Evolutionary conservation across 2,797 vertebrate species (phyloP), one percentile per base, ranked within the genome.

Genomic region (Pseudomugil gertrudae): DNA sequence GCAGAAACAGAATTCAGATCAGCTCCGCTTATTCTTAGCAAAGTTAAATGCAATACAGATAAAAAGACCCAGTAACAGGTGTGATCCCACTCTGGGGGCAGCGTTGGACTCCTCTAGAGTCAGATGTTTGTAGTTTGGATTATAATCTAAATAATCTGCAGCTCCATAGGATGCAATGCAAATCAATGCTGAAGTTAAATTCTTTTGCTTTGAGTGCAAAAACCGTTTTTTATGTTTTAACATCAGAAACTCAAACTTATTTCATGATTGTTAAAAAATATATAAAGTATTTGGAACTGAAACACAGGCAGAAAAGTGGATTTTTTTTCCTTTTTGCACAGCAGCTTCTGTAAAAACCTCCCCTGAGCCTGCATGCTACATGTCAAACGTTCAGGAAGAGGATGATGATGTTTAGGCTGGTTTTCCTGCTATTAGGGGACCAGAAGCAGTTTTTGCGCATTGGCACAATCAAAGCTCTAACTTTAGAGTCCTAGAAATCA

Each of bases 381-480:
- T 9, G 68, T 74, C 35, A 60, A 51, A 57, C 47, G 29, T 11
- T 58, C 23, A 7, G n/a, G 66, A 55, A 74, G 72, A 32, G 47
- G 36, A 62, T 14, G 23, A 33, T 55, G 19, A 6, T 65, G 43
- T 9, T 64, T 9, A 32, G 48, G 14, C 33, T 13, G 26, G 43
- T 66, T 57, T 43, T 33, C 56, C 65, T 50, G 27, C 56, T 29
- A 33, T 26, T 48, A 9, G 23, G 4, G 38, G 45, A 53, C 55
- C 57, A 5, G 36, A 51, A 65, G 23, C 33, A 29, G 35, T 27
- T 24, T 52, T 50, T 47, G 19, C 0, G 15, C 63, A 15, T 35
- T 19, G 3, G 17, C 38, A 54, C 35, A 7, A 30, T 51, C 55
- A 17, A 15, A 53, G 52, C 19, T 45, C 26, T 23, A 29, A 30